These are phyloP conservation scores for Chloropsis hardwickii DNA, from an alignment of 2,113 vertebrate genomes.

Conservation along the genomic window DNA sequence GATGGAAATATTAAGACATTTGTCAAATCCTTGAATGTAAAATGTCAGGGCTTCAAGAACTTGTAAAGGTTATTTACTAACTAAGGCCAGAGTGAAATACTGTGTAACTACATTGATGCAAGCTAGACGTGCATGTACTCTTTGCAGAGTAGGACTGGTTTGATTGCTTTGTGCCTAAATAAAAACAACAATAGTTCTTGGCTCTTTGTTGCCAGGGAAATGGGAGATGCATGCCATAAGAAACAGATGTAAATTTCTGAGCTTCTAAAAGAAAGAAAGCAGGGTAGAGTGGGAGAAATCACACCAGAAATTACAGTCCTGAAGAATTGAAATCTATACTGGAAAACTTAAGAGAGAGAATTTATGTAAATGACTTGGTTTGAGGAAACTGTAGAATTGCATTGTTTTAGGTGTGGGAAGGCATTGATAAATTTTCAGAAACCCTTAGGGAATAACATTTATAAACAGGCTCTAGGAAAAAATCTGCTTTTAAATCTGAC, in stretches of 20 bases:
- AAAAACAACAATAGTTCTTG: conserved; percentile 19
- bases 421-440: not conserved
- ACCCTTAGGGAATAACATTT: not conserved
- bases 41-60: conserved; percentile 12
- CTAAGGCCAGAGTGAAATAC: not conserved
- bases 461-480: not conserved
- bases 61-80: conserved; percentile 45
- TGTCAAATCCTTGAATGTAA: conserved; percentile 31
- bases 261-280: not conserved
- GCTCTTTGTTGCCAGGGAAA: conserved; percentile 9
- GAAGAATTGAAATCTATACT: not conserved
- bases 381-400: not conserved
- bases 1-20: conserved; percentile 42
- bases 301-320: not conserved
- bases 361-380: not conserved
- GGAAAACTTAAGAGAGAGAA: not conserved
- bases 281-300: not conserved
- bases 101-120: not conserved
- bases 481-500: not conserved
- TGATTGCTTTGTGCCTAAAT: not conserved
- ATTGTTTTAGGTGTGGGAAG: not conserved
- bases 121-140: not conserved
- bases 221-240: not conserved
- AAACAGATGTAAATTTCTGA: conserved; percentile 15
- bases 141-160: not conserved